Conservation (phyloP, 2,797 vertebrate genomes). For the Myotis vivesi region DNA sequence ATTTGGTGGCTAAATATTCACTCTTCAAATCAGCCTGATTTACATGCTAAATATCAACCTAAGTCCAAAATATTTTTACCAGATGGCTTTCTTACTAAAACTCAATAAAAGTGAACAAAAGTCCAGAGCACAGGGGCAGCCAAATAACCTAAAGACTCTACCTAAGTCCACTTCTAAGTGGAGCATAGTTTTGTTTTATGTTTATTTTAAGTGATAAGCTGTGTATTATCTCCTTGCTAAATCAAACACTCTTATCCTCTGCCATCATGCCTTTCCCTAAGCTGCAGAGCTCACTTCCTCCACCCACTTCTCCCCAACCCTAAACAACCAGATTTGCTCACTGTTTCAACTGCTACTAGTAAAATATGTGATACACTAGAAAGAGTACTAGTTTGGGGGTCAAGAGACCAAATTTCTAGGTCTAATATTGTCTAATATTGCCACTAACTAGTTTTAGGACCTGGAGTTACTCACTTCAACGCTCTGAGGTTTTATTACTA, state of each 20-base stretch:
- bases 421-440: neutral
- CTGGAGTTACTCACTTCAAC: neutral
- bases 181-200: neutral
- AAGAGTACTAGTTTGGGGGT: neutral
- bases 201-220: neutral
- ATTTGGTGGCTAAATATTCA: constrained; percentile 30
- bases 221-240: neutral
- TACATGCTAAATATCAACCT: constrained; percentile 51
- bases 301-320: neutral
- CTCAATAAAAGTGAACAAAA: constrained; percentile 77
- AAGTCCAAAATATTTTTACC: constrained; percentile 61
- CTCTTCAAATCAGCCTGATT: constrained; percentile 49
- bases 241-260: neutral
- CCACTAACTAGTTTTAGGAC: neutral
- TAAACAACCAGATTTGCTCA: neutral
- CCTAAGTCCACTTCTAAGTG: constrained; percentile 7
- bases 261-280: neutral
- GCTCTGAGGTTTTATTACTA: neutral
- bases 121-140: constrained; percentile 58
- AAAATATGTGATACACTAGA: neutral
- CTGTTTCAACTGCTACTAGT: neutral
- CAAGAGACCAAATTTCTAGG: neutral
- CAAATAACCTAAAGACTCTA: constrained; percentile 43
- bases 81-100: constrained; percentile 59
- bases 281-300: neutral